Evolutionary conservation across 64 coral and sea anemone species (phyloP), one percentile per base, ranked within the genome.

Genomic region (Anthopleura sola): DNA sequence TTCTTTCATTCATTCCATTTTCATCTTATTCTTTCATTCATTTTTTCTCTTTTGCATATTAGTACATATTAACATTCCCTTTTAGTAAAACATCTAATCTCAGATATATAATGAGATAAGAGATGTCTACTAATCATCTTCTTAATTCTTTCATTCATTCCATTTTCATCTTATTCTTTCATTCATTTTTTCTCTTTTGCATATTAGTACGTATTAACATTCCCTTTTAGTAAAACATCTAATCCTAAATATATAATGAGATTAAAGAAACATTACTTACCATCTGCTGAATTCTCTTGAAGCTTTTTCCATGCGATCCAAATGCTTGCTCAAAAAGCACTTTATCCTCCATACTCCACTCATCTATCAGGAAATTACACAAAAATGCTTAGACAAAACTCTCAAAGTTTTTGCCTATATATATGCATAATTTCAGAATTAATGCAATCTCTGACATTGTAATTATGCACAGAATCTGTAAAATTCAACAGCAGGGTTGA

Each of bases 291-390:
- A 99, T 94, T 66, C 93, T 91, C 40, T 95, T 99, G 71, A 99
- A 99, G 49, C 92, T 94, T 82, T 99, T 99, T 47, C 97, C 97
- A 88, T 99, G 97, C 37, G 97, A 99, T 86, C 93, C 93, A 46
- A 95, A 99, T 18, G 97, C 97, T 92, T 99, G 97, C 77, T 99
- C 97, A 90, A 99, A 99, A 17, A 99, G 88, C n/a, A 99, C 93
- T 62, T 99, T 99, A 78, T 99, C 97, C 90, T 99, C 97, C 93
- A 99, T 94, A 37, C 92, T 99, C 97, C 97, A 99, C 71, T 99
- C 97, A 92, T 99, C 97, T 99, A 55, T n/a, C 10, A 71, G n/a
- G 29, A 3, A 71, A 71, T 53, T 53, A 53, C 50, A 32, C 10
- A 62, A 71, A 33, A 71, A 10, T 23, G 58, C n/a, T 62, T 5